Percentiles rank a stretch among this genome's conserved stretches.
These are phyloP conservation scores for Eucriotettix oculatus DNA, from an alignment of 2,888 invertebrate genomes.

Conservation along the genomic window DNA sequence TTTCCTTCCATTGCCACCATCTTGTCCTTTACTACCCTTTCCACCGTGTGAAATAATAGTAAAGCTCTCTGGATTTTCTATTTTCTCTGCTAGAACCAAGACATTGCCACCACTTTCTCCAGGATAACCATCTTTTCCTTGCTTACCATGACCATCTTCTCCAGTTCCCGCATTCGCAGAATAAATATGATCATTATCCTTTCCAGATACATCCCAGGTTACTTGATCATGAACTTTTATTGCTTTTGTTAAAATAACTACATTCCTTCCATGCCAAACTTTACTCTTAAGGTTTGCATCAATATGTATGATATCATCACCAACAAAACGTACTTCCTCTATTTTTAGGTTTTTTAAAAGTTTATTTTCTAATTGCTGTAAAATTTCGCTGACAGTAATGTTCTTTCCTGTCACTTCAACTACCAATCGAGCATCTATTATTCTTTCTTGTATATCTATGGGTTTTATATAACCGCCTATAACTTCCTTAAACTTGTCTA, in stretches of 20 bases:
- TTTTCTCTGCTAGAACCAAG: conserved; percentile 12
- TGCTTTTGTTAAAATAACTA: conserved; percentile 13
- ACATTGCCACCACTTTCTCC: conserved; percentile 20
- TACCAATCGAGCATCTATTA: too few species aligned
- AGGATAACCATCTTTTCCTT: conserved; percentile 16
- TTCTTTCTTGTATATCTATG: too few species aligned
- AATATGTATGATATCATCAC: too few species aligned
- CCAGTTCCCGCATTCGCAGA: conserved; percentile 10
- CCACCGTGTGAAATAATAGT: conserved; percentile 17
- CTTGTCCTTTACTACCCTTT: conserved; percentile 17
- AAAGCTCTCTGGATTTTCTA: conserved; percentile 14
- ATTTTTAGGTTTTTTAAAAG: too few species aligned
- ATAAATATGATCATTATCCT: conserved; percentile 6
- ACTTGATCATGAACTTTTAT: conserved; percentile 13
- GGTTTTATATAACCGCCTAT: too few species aligned
- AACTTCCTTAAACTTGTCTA: too few species aligned
- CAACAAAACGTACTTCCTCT: too few species aligned
- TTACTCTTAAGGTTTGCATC: conserved; percentile 11
- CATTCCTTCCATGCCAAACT: conserved; percentile 15
- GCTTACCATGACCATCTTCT: conserved; percentile 13
- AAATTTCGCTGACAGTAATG: too few species aligned
- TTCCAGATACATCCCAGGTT: conserved; percentile 17
- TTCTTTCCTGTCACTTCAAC: too few species aligned
- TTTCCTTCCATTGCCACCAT: conserved; percentile 17
- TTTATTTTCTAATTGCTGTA: too few species aligned